phyloP scores from a whole-genome alignment of 2,113 vertebrate genomes.

The Tragelaphus buxtoni region DNA sequence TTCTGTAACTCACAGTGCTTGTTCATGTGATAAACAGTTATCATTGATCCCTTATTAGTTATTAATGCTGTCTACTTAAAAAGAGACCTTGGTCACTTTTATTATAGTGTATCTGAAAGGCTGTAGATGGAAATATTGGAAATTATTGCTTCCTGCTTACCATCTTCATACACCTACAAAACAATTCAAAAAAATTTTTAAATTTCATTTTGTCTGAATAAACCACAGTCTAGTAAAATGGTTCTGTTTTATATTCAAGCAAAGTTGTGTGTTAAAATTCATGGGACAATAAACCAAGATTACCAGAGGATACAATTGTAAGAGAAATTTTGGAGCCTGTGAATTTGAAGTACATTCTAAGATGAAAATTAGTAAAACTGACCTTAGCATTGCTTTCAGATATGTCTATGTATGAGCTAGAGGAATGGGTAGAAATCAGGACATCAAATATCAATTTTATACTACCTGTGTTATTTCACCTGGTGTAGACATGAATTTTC shows the following conservation, averaged over 20 bases:
- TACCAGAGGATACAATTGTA: neutral
- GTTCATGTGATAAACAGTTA: conserved; percentile 60
- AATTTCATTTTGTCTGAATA: conserved; percentile 38
- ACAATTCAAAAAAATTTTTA: neutral
- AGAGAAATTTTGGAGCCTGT: neutral
- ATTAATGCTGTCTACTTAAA: conserved; percentile 47
- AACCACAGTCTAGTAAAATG: neutral
- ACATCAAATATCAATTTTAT: conserved; percentile 23
- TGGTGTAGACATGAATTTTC: neutral
- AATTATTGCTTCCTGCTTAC: conserved; percentile 26
- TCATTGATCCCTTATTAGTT: conserved; percentile 58
- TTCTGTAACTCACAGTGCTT: conserved; percentile 45
- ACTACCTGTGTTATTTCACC: neutral
- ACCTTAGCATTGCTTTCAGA: neutral
- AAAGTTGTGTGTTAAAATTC: conserved; percentile 22
- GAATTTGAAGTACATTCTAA: neutral
- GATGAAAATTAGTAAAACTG: conserved; percentile 30
- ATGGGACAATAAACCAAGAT: neutral
- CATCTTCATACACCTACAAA: neutral
- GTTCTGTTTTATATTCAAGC: neutral
- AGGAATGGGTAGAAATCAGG: neutral
- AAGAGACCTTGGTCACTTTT: conserved; percentile 5
- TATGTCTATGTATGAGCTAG: neutral
- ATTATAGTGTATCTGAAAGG: conserved; percentile 60
- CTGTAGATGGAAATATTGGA: conserved; percentile 1